Conservation (phyloP, 2,888 invertebrate genomes). For the Trimorus sp. region DNA sequence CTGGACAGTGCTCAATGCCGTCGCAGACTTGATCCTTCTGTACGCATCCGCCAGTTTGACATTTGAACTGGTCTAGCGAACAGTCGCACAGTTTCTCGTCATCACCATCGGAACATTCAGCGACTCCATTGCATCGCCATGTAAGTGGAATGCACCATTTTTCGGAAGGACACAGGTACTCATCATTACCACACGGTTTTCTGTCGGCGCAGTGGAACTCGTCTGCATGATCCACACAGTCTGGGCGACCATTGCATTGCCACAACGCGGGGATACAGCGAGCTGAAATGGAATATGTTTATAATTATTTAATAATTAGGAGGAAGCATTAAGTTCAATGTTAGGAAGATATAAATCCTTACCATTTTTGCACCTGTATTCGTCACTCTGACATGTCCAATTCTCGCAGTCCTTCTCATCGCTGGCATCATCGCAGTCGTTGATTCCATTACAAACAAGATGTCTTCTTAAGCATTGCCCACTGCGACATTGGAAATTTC, state of each 20-base stretch:
- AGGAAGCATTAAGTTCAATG: no score
- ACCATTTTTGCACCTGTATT: slow-evolving; percentile 82
- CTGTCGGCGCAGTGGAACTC: slow-evolving; percentile 83
- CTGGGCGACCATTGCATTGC: slow-evolving; percentile 84
- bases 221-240: slow-evolving; percentile 84
- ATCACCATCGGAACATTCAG: slow-evolving; percentile 84
- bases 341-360: no score
- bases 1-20: slow-evolving; percentile 84
- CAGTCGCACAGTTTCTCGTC: slow-evolving; percentile 85
- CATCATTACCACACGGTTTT: slow-evolving; percentile 81
- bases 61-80: slow-evolving; percentile 83
- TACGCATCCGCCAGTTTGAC: slow-evolving; percentile 84
- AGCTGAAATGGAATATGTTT: slow-evolving; percentile 69
- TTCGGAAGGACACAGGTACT: slow-evolving; percentile 84
- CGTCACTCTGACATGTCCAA: slow-evolving; percentile 84
- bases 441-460: slow-evolving; percentile 85
- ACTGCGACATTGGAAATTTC: slow-evolving; percentile 84
- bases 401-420: slow-evolving; percentile 84
- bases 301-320: background rate
- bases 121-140: slow-evolving; percentile 84
- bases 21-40: slow-evolving; percentile 83
- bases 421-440: slow-evolving; percentile 85
- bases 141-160: slow-evolving; percentile 84
- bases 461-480: slow-evolving; percentile 85
- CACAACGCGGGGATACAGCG: slow-evolving; percentile 84